These are phyloP conservation scores for Esox lucius DNA, from an alignment of 2,797 vertebrate genomes.

Conservation along the genomic window DNA sequence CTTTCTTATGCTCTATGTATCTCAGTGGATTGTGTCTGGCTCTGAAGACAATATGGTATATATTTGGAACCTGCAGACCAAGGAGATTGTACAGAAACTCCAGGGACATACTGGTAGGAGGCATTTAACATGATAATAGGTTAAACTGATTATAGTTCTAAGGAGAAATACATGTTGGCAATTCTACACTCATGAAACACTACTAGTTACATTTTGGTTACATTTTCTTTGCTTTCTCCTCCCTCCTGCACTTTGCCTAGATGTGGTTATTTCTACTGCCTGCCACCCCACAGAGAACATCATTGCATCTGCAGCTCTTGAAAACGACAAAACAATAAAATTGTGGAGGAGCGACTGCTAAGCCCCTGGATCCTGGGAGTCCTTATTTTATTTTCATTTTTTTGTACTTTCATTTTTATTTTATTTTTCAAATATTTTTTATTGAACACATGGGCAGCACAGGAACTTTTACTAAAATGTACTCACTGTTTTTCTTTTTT, in stretches of 20 bases:
- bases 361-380: slow-evolving; percentile 39
- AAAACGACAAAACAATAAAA: slow-evolving; percentile 99
- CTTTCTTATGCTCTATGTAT: background rate
- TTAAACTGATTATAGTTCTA: background rate
- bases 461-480: no score
- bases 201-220: background rate
- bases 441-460: no score
- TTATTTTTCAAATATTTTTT: background rate
- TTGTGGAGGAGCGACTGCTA: slow-evolving; percentile 99
- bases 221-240: background rate
- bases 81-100: slow-evolving; percentile 99
- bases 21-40: slow-evolving; percentile 97
- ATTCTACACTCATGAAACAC: background rate
- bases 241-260: slow-evolving; percentile 59
- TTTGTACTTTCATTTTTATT: slow-evolving; percentile 36
- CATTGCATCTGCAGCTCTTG: slow-evolving; percentile 95
- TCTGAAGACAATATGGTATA: slow-evolving; percentile 99
- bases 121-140: background rate
- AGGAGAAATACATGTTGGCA: background rate
- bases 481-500: no score
- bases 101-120: slow-evolving; percentile 94
- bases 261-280: slow-evolving; percentile 97
- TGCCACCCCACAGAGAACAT: slow-evolving; percentile 99
- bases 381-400: slow-evolving; percentile 49
- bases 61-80: slow-evolving; percentile 99